phyloP scores from a whole-genome alignment of 1,140 invertebrate species.

The Rhyacophila brunnea region DNA sequence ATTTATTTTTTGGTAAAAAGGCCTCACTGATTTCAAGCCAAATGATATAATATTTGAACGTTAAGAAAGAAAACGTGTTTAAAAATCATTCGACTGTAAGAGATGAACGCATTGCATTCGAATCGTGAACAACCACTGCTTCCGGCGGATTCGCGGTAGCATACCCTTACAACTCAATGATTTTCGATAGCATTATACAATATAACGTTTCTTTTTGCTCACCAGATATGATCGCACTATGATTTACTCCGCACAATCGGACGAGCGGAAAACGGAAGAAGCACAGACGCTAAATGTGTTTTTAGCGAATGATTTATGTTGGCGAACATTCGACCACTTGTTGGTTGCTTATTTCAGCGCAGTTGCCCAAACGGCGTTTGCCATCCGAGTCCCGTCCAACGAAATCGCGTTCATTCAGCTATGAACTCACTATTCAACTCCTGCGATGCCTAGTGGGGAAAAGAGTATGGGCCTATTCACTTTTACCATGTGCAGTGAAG shows the following conservation, averaged over 20 bases:
- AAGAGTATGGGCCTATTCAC: too few species aligned
- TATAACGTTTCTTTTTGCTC: not conserved
- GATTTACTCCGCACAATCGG: slow-evolving; percentile 19
- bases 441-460: slow-evolving; percentile 3
- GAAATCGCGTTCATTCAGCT: slow-evolving; percentile 22
- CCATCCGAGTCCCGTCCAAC: not conserved
- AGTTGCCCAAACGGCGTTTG: not conserved
- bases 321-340: slow-evolving; percentile 25
- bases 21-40: too few species aligned
- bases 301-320: slow-evolving; percentile 34
- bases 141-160: too few species aligned
- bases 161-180: not conserved
- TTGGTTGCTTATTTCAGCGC: slow-evolving; percentile 11
- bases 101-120: too few species aligned
- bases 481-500: too few species aligned
- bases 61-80: too few species aligned
- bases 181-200: not conserved
- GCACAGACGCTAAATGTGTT: slow-evolving; percentile 34
- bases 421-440: slow-evolving; percentile 22
- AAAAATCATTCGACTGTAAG: too few species aligned
- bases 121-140: too few species aligned
- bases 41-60: too few species aligned
- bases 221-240: slow-evolving; percentile 10
- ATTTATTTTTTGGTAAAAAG: too few species aligned
- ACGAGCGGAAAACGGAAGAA: slow-evolving; percentile 26